phyloP scores from a whole-genome alignment of 1,140 invertebrate genomes.

The Euwallacea fornicatus region DNA sequence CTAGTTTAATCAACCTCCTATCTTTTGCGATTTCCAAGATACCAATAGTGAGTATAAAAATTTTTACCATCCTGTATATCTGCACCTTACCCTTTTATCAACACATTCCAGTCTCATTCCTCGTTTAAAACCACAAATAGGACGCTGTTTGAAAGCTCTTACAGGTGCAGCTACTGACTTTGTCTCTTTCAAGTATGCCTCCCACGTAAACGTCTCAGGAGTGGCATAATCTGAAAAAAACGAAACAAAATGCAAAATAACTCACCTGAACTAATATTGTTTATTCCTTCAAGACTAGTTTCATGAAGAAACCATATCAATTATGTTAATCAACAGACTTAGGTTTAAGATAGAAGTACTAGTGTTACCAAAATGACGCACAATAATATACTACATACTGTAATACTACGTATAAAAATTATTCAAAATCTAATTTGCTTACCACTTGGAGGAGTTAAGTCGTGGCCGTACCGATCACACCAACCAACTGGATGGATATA shows the following conservation, averaged over 20 bases:
- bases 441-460: constrained; percentile 86
- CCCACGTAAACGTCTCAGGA: constrained; percentile 79
- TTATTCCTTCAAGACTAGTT: too few species aligned
- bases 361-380: too few species aligned
- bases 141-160: constrained; percentile 77
- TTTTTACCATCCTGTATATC: not conserved
- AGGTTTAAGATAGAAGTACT: too few species aligned
- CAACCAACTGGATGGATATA: constrained; percentile 93
- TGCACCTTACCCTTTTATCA: constrained; percentile 65
- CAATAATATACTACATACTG: too few species aligned
- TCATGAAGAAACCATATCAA: too few species aligned
- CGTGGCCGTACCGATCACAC: constrained; percentile 80
- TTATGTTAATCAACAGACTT: too few species aligned
- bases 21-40: too few species aligned
- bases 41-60: not conserved
- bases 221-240: constrained; percentile 68
- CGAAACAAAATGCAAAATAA: constrained; percentile 6
- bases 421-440: constrained; percentile 48
- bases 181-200: constrained; percentile 77
- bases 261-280: constrained; percentile 1
- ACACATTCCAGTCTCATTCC: constrained; percentile 91
- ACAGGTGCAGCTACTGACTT: constrained; percentile 77
- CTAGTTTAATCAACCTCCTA: too few species aligned
- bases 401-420: not conserved
- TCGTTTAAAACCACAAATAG: constrained; percentile 78